Evolutionary conservation across 1,140 invertebrate species (phyloP), one percentile per base, ranked within the genome.

Genomic region (Zophobas atratus): DNA sequence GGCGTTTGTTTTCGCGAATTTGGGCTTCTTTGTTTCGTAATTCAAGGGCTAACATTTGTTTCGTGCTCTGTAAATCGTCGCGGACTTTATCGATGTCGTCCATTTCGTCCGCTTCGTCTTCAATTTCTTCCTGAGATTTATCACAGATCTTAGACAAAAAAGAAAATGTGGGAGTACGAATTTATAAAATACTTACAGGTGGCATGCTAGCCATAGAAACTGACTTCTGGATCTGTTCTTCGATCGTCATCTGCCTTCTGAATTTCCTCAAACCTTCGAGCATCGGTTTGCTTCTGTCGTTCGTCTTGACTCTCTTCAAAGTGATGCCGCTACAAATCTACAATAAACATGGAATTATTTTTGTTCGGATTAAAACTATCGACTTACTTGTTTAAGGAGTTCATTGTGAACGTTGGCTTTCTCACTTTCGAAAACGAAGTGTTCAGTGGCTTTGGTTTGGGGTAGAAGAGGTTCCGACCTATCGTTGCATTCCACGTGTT

Each of bases 51-150:
- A 97, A 87, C 89, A 97, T 93, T 87, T 97, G 95, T 87, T 97
- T 97, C 1, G 95, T 96, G 74, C 94, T 96, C 85, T 97, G 95
- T 46, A 97, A 89, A 86, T 97, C 96, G 82, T 97, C 96, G 76
- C 95, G 90, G n/a, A 96, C 92, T 84, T 94, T 95, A 82, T 97
- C 95, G 81, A 96, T 96, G 81, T 97, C 95, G 79, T 97, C 95
- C 90, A 95, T 91, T 81, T 96, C 94, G 83, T 95, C 94, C 33
- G 92, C 90, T 82, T 94, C 92, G 60, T 91, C 91, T 48, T 90
- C 81, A 34, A 85, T 83, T 77, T 86, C 85, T 74, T 86, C 85
- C 84, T 85, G 77, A 8, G 38, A 57, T 2, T 57, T 53, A 6
- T 53, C 5, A 53, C 4, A 2, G 20, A 8, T 8, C 2, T 2